Evolutionary conservation across 2,797 vertebrate genomes (phyloP), one percentile per base, ranked within the genome.

Genomic region (Loriculus beryllinus): DNA sequence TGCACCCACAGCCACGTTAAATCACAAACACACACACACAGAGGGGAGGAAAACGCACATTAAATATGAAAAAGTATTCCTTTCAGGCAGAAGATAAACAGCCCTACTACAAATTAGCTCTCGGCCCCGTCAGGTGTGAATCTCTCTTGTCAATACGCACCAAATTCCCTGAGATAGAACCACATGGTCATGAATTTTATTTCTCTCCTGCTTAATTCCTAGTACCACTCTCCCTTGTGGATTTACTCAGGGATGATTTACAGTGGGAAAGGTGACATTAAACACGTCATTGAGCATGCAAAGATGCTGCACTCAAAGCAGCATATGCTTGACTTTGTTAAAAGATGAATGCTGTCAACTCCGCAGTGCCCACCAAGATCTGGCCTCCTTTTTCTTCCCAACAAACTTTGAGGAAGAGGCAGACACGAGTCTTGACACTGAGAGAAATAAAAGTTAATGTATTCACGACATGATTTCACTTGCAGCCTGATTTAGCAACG

Each of bases 231-330:
- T 97, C 95, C 95, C 96, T 95, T 94, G 96, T 93, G 96, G 96
- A 94, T 97, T 97, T 96, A 96, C 96, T 95, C 95, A 95, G 93
- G 96, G 94, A 96, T 97, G 96, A 97, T 97, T 97, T 97, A 97
- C 96, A 96, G 97, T 97, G 93, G 96, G 97, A 97, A 97, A 97
- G 96, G 97, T 97, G 97, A 97, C 97, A 97, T 97, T 97, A 97
- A 97, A 97, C 97, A 97, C 96, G 96, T 97, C 97, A 97, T 96
- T 96, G 97, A 97, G 96, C 96, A 97, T 97, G 97, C 97, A 97
- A 97, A 97, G 97, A 97, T 97, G 96, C 96, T 92, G 96, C 96
- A 96, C 97, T 97, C 96, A 94, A 96, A 97, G 96, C 96, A 97
- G 96, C 96, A 97, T 97, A 97, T 97, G 96, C 97, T 96, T 96